Evolutionary conservation across 1,140 invertebrate species (phyloP).

Genomic region (Planococcus citri): DNA sequence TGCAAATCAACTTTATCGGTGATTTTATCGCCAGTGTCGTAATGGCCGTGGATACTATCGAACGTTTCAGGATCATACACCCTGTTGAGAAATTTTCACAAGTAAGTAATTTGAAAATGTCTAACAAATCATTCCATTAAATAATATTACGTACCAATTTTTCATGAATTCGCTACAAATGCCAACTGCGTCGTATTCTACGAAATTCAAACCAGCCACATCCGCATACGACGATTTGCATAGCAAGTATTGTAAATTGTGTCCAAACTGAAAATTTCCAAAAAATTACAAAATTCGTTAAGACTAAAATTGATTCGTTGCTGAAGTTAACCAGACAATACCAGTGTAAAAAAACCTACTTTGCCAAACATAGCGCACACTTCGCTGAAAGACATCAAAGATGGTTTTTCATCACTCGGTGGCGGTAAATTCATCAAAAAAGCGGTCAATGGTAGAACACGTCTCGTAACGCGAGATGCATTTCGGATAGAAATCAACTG

Average conservation of each 20-base stretch:
- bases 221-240: conserved; percentile 68
- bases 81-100: conserved; percentile 30
- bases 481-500: conserved; percentile 21
- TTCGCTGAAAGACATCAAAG: conserved; percentile 60
- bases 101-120: background rate
- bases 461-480: conserved; percentile 23
- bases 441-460: conserved; percentile 22
- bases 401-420: conserved; percentile 45
- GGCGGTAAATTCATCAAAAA: conserved; percentile 33
- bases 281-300: conserved; percentile 36
- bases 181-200: conserved; percentile 82
- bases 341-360: conserved; percentile 19
- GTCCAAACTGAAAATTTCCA: conserved; percentile 70
- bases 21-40: conserved; percentile 48
- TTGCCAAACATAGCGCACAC: conserved; percentile 48
- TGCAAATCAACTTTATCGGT: conserved; percentile 51
- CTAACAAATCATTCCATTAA: background rate
- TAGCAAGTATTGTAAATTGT: conserved; percentile 65
- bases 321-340: too few species aligned
- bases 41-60: conserved; percentile 56
- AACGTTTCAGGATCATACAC: conserved; percentile 57
- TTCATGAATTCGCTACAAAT: conserved; percentile 67
- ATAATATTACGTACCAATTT: conserved; percentile 44
- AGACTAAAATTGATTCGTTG: too few species aligned
- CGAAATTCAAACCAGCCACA: conserved; percentile 65